Evolutionary conservation across 1,140 invertebrate genomes (phyloP).

Genomic region (Gyrodactylus salaris): DNA sequence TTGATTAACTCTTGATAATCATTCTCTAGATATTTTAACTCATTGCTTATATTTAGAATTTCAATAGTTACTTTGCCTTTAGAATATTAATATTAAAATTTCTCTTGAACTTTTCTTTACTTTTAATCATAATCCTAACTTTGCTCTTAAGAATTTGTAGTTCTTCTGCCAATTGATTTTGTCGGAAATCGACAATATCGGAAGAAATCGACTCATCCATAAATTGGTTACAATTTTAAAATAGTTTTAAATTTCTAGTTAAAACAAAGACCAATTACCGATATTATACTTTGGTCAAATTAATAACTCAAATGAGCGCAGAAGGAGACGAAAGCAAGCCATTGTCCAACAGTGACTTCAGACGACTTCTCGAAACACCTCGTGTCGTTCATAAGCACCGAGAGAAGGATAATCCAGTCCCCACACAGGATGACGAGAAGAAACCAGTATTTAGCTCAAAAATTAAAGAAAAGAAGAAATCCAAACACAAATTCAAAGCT

Average conservation of each 20-base stretch:
- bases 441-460: background rate
- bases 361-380: background rate
- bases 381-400: background rate
- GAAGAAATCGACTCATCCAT: background rate
- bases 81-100: background rate
- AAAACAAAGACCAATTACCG: background rate
- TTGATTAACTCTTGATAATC: background rate
- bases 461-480: background rate
- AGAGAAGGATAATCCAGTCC: background rate
- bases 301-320: background rate
- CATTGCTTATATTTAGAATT: background rate
- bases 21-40: background rate
- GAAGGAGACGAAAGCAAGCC: background rate
- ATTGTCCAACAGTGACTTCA: constrained; percentile 1
- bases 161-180: background rate
- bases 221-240: background rate
- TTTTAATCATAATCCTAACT: background rate
- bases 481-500: background rate
- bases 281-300: background rate
- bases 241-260: background rate
- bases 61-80: background rate
- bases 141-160: background rate
- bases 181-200: background rate
- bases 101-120: background rate
- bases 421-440: background rate